Percentiles rank a stretch among this genome's conserved stretches.
These are phyloP conservation scores for Lysiphlebus fabarum DNA, from an alignment of 1,140 invertebrate genomes.

Conservation along the genomic window DNA sequence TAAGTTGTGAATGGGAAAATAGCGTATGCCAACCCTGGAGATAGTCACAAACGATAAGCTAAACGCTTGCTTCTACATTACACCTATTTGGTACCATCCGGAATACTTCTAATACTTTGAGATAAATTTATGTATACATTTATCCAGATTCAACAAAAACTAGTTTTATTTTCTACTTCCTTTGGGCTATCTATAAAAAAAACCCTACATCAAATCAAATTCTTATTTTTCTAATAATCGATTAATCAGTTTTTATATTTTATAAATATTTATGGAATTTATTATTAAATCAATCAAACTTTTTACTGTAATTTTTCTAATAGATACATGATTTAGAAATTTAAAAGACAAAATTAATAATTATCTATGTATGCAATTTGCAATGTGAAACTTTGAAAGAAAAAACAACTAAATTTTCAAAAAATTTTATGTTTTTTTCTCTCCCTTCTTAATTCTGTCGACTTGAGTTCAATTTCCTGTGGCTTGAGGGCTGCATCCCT, in stretches of 20 bases:
- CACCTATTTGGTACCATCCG: constrained; percentile 1
- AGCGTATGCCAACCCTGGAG: constrained; percentile 6
- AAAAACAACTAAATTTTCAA: constrained; percentile 13
- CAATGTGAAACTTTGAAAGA: not conserved
- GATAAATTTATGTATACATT: too few species aligned
- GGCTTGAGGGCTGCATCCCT: constrained; percentile 32
- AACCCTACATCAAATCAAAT: too few species aligned
- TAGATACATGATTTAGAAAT: too few species aligned
- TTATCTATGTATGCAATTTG: constrained; percentile 9
- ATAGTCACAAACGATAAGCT: constrained; percentile 26
- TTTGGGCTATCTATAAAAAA: too few species aligned
- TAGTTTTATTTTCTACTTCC: too few species aligned
- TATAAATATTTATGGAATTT: too few species aligned
- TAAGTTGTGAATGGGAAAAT: not conserved
- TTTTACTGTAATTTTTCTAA: too few species aligned
- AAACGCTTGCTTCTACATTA: constrained; percentile 23
- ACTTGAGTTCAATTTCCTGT: constrained; percentile 44
- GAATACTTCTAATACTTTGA: too few species aligned
- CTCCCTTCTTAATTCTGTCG: constrained; percentile 27
- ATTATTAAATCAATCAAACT: too few species aligned
- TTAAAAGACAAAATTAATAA: constrained; percentile 3
- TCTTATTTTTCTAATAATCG: too few species aligned
- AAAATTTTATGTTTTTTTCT: constrained; percentile 2
- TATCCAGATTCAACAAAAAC: too few species aligned
- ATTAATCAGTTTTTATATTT: too few species aligned